Base-by-base conservation (phyloP, 1,140 invertebrate genomes). In the Archegozetes longisetosus region DNA sequence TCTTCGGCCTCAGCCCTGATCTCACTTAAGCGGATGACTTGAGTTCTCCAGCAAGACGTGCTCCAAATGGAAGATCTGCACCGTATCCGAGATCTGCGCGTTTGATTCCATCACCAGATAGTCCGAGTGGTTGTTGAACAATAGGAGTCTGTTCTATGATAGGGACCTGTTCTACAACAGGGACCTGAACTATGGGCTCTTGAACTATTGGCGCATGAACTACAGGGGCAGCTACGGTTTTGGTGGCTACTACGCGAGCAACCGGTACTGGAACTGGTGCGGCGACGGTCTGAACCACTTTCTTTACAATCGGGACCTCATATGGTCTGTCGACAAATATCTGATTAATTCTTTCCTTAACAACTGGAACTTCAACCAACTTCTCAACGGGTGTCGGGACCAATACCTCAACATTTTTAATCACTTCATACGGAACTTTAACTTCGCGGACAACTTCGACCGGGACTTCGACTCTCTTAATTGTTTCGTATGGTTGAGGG, bases 281-380 rank as follows among this genome's bases (percentile, higher is more conserved):
- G n/a, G 12, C 14, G 4, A 58, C 57, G 14, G 57, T 13, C 20
- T 3, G 46, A 12, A 28, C 46, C 25, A 51, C 22, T 23, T 58
- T 58, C 24, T 58, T 53, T 1, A 58, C 28, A 3, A 51, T 14
- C 23, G 48, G 57, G n/a, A 58, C 57, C 25, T 58, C 57, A 32
- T 58, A 58, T n/a, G 57, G 57, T 50, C 24, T 46, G 25, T 58
- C 57, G 57, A 49, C 51, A 46, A 58, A 14, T 24, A 58, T 23
- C 20, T 58, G 17, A 47, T 58, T 58, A 3, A 58, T 22, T 28
- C 47, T 9, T 40, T 58, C 57, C n/a, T 58, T 17, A 13, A 58
- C 47, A 26, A 58, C 57, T 17, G 49, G 46, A 22, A 58, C 48
- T 22, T 58, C 46, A 23, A 50, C 50, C n/a, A 58, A 12, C 48